Evolutionary conservation across 2,888 invertebrate species (phyloP).

Genomic region (Lasioglossum zephyrum): DNA sequence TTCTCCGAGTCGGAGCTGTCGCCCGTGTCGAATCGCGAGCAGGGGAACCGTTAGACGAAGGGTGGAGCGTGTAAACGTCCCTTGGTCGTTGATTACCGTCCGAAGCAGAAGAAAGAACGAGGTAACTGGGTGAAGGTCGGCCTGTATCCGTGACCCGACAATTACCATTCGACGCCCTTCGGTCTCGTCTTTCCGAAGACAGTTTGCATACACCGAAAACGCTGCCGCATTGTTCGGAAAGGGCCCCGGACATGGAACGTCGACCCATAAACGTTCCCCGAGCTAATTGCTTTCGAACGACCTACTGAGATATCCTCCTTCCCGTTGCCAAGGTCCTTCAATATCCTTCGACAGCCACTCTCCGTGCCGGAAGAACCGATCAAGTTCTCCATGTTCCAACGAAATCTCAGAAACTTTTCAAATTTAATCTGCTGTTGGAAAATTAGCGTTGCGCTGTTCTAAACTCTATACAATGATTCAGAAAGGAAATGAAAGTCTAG

Average conservation of each 20-base stretch:
- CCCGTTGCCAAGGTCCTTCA: not conserved
- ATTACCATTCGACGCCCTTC: constrained; percentile 71
- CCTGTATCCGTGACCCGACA: constrained; percentile 70
- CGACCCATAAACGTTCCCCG: constrained; percentile 68
- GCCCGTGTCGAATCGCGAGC: constrained; percentile 10
- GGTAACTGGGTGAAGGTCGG: constrained; percentile 74
- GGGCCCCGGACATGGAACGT: constrained; percentile 49
- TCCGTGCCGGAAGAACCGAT: not conserved
- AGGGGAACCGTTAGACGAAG: constrained; percentile 31
- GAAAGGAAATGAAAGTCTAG: no score
- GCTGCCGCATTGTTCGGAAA: constrained; percentile 68
- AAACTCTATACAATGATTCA: no score
- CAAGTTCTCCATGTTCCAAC: no score
- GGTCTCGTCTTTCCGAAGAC: constrained; percentile 51
- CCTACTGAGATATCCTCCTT: constrained; percentile 20
- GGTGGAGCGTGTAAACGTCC: constrained; percentile 50
- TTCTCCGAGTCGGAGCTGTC: not conserved
- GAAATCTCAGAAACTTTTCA: no score
- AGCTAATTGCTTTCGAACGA: constrained; percentile 72
- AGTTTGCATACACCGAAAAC: constrained; percentile 72
- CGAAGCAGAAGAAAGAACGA: constrained; percentile 62
- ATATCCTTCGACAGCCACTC: not conserved
- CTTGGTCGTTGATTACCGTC: constrained; percentile 57
- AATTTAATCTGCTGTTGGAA: not conserved
- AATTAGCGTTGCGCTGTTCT: no score